phyloP scores from a whole-genome alignment of 2,113 vertebrate genomes.

The Hypanus sabinus region DNA sequence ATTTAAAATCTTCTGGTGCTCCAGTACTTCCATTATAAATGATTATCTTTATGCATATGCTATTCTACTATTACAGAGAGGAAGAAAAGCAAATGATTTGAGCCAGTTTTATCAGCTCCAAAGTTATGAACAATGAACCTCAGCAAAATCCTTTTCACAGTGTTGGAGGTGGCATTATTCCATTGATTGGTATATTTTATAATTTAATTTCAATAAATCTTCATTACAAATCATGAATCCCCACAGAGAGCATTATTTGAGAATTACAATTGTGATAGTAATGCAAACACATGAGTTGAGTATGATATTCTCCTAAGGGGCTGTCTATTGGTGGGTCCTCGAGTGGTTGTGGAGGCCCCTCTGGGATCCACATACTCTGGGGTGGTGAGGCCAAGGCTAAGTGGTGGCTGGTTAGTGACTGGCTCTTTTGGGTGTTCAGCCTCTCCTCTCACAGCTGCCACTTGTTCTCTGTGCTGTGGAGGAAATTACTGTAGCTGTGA shows the following conservation, averaged over 20 bases:
- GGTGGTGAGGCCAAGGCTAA: too few species aligned
- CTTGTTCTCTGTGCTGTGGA: too few species aligned
- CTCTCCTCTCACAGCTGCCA: too few species aligned
- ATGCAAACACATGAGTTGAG: too few species aligned
- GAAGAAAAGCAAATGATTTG: neutral
- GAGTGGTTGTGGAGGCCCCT: too few species aligned
- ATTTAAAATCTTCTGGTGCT: neutral
- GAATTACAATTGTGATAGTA: neutral
- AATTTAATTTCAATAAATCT: neutral
- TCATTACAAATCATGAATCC: conserved; percentile 20
- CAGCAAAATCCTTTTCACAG: neutral
- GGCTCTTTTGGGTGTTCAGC: too few species aligned
- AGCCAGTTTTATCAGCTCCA: neutral
- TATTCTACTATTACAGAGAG: neutral
- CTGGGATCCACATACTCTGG: too few species aligned
- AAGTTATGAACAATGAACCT: neutral
- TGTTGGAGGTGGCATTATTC: neutral
- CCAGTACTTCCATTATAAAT: neutral
- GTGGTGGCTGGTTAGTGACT: too few species aligned
- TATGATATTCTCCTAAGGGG: too few species aligned
- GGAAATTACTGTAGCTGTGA: neutral
- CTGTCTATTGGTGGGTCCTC: too few species aligned
- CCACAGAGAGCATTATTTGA: neutral
- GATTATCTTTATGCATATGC: neutral
- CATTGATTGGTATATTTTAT: neutral